Percentiles rank a stretch among this genome's conserved stretches.
phyloP scores from a whole-genome alignment of 2,113 vertebrate species.

The Euleptes europaea region DNA sequence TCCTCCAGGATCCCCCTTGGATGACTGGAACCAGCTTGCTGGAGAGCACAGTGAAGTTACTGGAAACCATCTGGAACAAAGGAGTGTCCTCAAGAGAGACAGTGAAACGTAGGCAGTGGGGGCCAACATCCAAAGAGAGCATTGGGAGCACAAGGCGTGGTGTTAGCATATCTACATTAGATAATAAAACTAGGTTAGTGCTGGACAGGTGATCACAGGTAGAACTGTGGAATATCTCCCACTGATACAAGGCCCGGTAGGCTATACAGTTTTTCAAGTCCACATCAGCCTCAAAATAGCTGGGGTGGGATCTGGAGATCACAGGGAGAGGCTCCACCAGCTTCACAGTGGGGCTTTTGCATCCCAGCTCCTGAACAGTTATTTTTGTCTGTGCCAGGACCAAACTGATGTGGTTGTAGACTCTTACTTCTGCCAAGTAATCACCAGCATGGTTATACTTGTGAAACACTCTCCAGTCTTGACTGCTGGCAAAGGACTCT shows the following conservation, averaged over 20 bases:
- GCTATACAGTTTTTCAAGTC: conserved; percentile 69
- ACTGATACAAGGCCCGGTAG: conserved; percentile 74
- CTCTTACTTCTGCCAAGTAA: conserved; percentile 63
- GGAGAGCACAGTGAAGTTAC: conserved; percentile 63
- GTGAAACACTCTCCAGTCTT: conserved; percentile 50
- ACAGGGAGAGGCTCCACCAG: conserved; percentile 58
- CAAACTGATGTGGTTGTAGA: conserved; percentile 72
- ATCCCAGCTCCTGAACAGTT: conserved; percentile 63
- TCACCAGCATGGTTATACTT: conserved; percentile 59
- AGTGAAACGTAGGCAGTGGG: conserved; percentile 74
- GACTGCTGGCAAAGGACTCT: conserved; percentile 5
- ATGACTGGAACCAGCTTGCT: conserved; percentile 73
- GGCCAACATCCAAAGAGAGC: conserved; percentile 63
- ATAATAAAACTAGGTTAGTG: conserved; percentile 36
- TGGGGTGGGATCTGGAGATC: conserved; percentile 66
- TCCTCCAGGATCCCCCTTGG: conserved; percentile 72
- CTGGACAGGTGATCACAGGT: conserved; percentile 35
- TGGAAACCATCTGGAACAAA: conserved; percentile 46
- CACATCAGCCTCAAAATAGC: conserved; percentile 75
- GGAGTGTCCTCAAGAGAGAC: conserved; percentile 70
- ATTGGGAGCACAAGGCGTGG: conserved; percentile 71
- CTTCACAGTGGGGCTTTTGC: conserved; percentile 58
- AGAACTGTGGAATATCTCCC: conserved; percentile 67
- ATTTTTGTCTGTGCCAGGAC: conserved; percentile 47
- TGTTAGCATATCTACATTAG: conserved; percentile 37